Evolutionary conservation across 2,113 vertebrate genomes (phyloP), one percentile per base, ranked within the genome.

Genomic region (Ranitomeya variabilis): DNA sequence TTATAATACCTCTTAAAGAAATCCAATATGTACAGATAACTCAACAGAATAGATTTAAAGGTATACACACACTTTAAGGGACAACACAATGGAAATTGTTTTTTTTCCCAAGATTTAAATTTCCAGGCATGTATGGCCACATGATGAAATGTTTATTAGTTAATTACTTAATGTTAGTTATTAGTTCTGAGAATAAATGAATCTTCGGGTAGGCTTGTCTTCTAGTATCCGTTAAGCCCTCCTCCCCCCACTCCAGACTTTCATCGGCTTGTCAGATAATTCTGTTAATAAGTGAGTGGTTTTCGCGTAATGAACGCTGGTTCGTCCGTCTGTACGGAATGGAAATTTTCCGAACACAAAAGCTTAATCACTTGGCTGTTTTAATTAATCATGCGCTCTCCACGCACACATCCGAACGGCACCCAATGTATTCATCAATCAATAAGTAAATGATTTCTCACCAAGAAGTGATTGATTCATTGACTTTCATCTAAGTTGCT

Each of bases 391-490:
- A 59, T 14, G 54, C 55, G 26, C 78, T 80, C 78, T 80, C 78
- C 55, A 45, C 26, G n/a, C 54, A 15, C 18, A n/a, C 51, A 52
- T 21, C 10, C 74, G 2, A 52, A 45, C 74, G 6, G 74, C 78
- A 57, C 15, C 23, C 37, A 7, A 59, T 59, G 45, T 23, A 23
- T 80, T 80, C 78, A 57, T 80, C 78, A 80, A 73, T 73, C 69
- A 73, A 80, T 80, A 80, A 80, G 21, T 52, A 77, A 77, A 52
- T 52, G 45, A 77, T 77, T 77, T 77, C 21, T 77, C 74, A 54
- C 74, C 52, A 77, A 77, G 78, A 80, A 59, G n/a, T 23, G 78
- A 80, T 80, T 80, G 78, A 80, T 80, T 59, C 57, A 80, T 59
- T 80, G 78, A 80, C 78, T 80, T 80, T 26, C 78, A 26, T 57